phyloP scores from a whole-genome alignment of 2,113 vertebrate species.

The Myodes glareolus region DNA sequence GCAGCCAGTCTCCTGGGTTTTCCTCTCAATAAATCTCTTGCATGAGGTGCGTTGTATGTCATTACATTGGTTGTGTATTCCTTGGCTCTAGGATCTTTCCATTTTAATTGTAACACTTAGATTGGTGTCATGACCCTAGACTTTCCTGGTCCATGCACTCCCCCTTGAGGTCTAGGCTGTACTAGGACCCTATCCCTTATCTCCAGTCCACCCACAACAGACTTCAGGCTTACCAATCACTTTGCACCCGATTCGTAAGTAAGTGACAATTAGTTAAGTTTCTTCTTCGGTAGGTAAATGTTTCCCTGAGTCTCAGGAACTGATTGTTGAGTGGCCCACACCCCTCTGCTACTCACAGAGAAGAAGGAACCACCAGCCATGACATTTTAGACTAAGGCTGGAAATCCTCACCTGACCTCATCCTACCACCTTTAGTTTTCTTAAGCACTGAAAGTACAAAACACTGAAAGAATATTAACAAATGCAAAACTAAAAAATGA shows the following conservation, averaged over 20 bases:
- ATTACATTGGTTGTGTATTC: neutral
- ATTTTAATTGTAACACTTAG: neutral
- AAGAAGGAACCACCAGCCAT: neutral
- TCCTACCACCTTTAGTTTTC: no score
- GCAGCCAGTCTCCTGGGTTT: no score
- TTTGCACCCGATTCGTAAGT: no score
- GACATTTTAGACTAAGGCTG: neutral
- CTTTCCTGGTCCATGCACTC: no score
- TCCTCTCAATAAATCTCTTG: no score
- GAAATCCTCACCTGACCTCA: neutral
- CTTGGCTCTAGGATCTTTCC: neutral
- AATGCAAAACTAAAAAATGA: no score
- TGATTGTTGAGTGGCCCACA: neutral
- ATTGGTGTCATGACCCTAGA: neutral
- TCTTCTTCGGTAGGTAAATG: neutral
- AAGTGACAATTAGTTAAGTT: neutral
- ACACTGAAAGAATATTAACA: no score
- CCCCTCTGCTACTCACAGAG: neutral
- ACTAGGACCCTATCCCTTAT: neutral
- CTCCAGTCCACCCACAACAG: neutral
- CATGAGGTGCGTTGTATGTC: no score
- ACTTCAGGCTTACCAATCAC: neutral
- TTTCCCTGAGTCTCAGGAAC: neutral
- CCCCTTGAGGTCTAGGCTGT: no score
- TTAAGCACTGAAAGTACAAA: no score